These are phyloP conservation scores for Cecropterus lyciades DNA, from an alignment of 1,140 invertebrate species.

Conservation along the genomic window DNA sequence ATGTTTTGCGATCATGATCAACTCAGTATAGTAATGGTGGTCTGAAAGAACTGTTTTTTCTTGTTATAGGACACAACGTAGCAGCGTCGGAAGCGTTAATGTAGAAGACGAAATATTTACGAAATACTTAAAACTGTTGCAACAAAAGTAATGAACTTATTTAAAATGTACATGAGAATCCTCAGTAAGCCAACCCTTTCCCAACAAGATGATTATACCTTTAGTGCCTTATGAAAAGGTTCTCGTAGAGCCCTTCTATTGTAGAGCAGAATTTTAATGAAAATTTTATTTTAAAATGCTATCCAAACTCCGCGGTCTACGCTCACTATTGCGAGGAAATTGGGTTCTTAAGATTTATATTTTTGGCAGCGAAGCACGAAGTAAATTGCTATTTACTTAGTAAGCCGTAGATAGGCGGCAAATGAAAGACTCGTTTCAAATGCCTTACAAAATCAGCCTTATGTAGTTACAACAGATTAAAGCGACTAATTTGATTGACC, in stretches of 20 bases:
- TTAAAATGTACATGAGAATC: slow-evolving; percentile 29
- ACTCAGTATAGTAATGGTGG: no score
- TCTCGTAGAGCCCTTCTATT: neutral
- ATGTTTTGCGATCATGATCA: no score
- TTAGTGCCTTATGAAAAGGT: slow-evolving; percentile 9
- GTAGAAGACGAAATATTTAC: no score
- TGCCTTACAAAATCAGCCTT: no score
- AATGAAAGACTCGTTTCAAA: no score
- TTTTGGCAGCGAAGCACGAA: slow-evolving; percentile 17
- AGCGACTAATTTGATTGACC: no score
- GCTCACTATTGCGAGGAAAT: slow-evolving; percentile 21
- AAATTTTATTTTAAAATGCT: slow-evolving; percentile 29
- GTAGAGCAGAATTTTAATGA: slow-evolving; percentile 26
- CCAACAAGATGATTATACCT: slow-evolving; percentile 9
- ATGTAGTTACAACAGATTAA: no score
- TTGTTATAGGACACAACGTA: no score
- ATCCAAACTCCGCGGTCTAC: slow-evolving; percentile 15
- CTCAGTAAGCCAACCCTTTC: slow-evolving; percentile 16
- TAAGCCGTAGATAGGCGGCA: slow-evolving; percentile 8
- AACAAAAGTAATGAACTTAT: slow-evolving; percentile 20
- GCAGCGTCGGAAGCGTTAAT: no score
- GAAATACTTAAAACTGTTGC: no score
- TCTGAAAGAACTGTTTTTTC: no score
- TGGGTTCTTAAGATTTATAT: slow-evolving; percentile 29
- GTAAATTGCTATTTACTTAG: slow-evolving; percentile 2